Conservation (phyloP, 1,140 invertebrate species). For the Proctacanthus coquilletti region DNA sequence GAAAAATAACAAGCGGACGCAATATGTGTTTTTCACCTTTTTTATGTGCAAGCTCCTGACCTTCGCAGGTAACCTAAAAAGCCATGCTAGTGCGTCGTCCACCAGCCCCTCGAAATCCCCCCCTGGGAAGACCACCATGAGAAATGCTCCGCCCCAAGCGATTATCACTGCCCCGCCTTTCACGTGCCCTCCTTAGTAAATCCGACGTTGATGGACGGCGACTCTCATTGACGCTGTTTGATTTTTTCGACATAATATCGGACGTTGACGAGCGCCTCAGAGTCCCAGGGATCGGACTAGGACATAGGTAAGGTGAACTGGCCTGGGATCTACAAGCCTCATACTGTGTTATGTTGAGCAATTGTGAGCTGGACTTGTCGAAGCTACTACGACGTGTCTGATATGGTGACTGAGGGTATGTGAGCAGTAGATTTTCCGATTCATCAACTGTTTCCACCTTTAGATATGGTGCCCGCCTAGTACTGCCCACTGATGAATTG, state of each 20-base stretch:
- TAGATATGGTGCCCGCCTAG: slow-evolving; percentile 18
- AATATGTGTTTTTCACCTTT: not conserved
- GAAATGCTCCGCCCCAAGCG: slow-evolving; percentile 21
- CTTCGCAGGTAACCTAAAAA: slow-evolving; percentile 16
- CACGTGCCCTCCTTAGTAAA: slow-evolving; percentile 21
- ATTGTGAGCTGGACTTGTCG: slow-evolving; percentile 12
- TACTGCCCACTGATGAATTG: slow-evolving; percentile 9
- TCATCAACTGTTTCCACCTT: slow-evolving; percentile 24
- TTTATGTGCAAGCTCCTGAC: not conserved
- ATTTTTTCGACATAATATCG: slow-evolving; percentile 17
- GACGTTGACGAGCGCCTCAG: slow-evolving; percentile 26
- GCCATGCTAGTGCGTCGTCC: slow-evolving; percentile 26
- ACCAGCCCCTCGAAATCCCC: slow-evolving; percentile 8
- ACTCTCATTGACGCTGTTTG: slow-evolving; percentile 12
- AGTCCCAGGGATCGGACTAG: slow-evolving; percentile 5
- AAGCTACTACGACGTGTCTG: slow-evolving; percentile 13
- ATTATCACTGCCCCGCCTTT: slow-evolving; percentile 24
- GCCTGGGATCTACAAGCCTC: slow-evolving; percentile 1
- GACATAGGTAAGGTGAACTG: slow-evolving; percentile 9
- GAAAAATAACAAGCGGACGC: not conserved
- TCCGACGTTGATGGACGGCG: slow-evolving; percentile 26
- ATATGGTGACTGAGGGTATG: slow-evolving; percentile 18
- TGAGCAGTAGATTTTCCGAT: slow-evolving; percentile 13
- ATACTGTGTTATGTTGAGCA: slow-evolving; percentile 9
- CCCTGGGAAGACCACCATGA: slow-evolving; percentile 20